Evolutionary conservation across 2,113 vertebrate species (phyloP).

Genomic region (Speoplatyrhinus poulsoni): DNA sequence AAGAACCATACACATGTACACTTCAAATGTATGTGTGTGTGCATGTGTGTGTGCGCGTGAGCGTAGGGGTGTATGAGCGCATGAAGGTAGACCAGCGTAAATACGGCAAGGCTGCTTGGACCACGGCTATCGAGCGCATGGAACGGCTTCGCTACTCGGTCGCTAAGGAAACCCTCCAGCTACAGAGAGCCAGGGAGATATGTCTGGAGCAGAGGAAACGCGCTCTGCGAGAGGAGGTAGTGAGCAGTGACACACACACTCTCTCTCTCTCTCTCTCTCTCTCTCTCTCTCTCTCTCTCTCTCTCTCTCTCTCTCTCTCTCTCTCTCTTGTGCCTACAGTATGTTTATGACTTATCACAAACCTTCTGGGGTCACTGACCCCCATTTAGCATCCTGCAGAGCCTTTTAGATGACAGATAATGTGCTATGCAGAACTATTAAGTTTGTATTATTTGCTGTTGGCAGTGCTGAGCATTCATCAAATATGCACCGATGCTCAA

Average conservation of each 20-base stretch:
- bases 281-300: not conserved
- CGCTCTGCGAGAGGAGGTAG: slow-evolving; percentile 89
- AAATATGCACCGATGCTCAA: too few species aligned
- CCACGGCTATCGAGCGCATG: slow-evolving; percentile 91
- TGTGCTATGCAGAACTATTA: too few species aligned
- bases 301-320: not conserved
- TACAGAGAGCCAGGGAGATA: slow-evolving; percentile 97
- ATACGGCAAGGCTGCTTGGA: slow-evolving; percentile 95
- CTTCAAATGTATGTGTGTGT: not conserved
- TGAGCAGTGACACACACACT: not conserved
- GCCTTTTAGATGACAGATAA: too few species aligned
- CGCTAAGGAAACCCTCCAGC: slow-evolving; percentile 95
- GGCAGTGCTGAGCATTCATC: too few species aligned
- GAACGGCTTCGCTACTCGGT: slow-evolving; percentile 92
- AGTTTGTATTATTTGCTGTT: too few species aligned
- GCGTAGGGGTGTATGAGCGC: slow-evolving; percentile 87
- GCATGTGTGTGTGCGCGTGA: slow-evolving; percentile 17
- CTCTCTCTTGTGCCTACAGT: not conserved
- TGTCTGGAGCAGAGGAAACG: slow-evolving; percentile 95
- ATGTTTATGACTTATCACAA: too few species aligned
- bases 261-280: not conserved
- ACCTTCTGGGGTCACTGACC: too few species aligned
- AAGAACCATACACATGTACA: not conserved
- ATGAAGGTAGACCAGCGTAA: slow-evolving; percentile 95
- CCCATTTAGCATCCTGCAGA: too few species aligned